A percentile compares a stretch with the other conserved stretches of the same genome.
Evolutionary conservation across 2,797 vertebrate species (phyloP).

Genomic region (Macropodus opercularis): DNA sequence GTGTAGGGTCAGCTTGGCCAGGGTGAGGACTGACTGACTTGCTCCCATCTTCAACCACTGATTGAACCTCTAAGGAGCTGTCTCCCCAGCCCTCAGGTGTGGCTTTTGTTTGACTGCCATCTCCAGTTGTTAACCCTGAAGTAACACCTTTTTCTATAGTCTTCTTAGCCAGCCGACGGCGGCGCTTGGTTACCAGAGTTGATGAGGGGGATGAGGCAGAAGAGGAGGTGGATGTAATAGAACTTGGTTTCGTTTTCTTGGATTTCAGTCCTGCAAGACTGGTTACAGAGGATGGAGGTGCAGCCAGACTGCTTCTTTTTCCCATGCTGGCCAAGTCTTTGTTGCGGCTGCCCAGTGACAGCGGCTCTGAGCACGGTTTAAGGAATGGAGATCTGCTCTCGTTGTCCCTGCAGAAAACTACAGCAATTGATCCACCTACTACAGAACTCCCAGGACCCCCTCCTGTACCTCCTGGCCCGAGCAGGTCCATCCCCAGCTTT

Average conservation of each 20-base stretch:
- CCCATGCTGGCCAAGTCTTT: constrained; percentile 72
- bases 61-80: constrained; percentile 65
- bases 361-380: constrained; percentile 85
- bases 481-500: constrained; percentile 79
- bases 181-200: constrained; percentile 78
- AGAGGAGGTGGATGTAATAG: constrained; percentile 84
- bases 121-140: constrained; percentile 31
- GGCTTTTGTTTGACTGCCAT: constrained; percentile 56
- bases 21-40: constrained; percentile 77
- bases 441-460: constrained; percentile 73
- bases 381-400: constrained; percentile 94
- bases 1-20: constrained; percentile 68
- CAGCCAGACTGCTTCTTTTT: constrained; percentile 71
- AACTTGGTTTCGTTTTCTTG: constrained; percentile 82
- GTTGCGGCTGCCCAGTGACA: constrained; percentile 66
- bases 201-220: constrained; percentile 83
- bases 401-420: constrained; percentile 92
- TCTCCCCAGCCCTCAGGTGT: constrained; percentile 67
- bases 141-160: constrained; percentile 64
- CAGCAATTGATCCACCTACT: constrained; percentile 89
- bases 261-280: constrained; percentile 65
- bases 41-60: constrained; percentile 53
- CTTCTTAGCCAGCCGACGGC: constrained; percentile 81
- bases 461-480: constrained; percentile 69
- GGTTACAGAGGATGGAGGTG: constrained; percentile 59